These are phyloP conservation scores for Tinamus major DNA, from an alignment of 2,797 vertebrate genomes.

Conservation along the genomic window DNA sequence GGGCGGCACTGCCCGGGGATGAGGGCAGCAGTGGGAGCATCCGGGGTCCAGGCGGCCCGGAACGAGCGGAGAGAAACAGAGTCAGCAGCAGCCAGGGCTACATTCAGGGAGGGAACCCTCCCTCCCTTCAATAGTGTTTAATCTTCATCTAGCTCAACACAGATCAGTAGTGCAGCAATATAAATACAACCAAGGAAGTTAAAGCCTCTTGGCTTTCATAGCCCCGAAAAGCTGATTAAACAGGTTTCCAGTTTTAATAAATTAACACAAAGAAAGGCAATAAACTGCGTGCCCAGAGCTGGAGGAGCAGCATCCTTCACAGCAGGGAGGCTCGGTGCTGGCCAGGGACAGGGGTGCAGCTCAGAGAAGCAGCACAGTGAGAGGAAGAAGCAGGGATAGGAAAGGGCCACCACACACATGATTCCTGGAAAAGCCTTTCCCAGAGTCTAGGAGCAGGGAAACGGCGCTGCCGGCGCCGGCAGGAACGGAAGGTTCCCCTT, in stretches of 20 bases:
- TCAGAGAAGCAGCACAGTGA: neutral
- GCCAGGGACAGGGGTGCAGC: neutral
- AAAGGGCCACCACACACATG: neutral
- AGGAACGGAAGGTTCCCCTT: neutral
- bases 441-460: neutral
- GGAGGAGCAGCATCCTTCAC: conserved; percentile 51
- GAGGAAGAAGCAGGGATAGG: neutral
- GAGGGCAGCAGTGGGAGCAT: no score
- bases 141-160: conserved; percentile 75
- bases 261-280: conserved; percentile 62
- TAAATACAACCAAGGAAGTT: conserved; percentile 64
- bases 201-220: conserved; percentile 56
- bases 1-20: no score
- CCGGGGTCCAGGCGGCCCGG: no score
- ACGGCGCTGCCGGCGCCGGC: neutral
- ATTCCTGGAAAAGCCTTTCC: neutral
- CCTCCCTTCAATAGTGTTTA: conserved; percentile 76
- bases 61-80: neutral
- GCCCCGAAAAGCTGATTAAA: conserved; percentile 47
- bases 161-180: conserved; percentile 76
- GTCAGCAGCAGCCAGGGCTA: conserved; percentile 20
- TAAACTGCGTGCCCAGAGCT: conserved; percentile 40
- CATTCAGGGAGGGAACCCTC: neutral
- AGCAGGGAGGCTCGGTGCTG: neutral
- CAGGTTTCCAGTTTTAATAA: conserved; percentile 60